Conservation (phyloP, 2,113 vertebrate species). For the Suricata suricatta region DNA sequence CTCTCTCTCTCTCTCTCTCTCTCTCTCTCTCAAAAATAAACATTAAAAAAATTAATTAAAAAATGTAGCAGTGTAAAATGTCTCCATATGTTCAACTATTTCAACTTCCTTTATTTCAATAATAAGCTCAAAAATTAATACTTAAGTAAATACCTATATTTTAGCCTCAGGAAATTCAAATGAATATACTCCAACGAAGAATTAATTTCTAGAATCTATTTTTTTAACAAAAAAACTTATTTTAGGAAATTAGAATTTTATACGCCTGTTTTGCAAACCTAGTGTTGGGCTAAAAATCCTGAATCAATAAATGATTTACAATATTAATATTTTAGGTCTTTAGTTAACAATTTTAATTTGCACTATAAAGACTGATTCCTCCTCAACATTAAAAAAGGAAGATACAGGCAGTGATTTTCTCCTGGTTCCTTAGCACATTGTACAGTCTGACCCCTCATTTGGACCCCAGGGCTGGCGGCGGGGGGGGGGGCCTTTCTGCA, state of each 20-base stretch:
- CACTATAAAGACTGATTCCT: neutral
- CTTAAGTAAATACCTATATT: neutral
- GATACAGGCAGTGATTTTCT: neutral
- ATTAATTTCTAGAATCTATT: neutral
- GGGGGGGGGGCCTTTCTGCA: too few relatives aligned
- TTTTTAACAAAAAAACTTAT: neutral
- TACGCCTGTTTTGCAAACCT: neutral
- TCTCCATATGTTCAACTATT: neutral
- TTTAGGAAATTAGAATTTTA: neutral
- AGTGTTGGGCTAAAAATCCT: neutral
- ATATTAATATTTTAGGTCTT: neutral
- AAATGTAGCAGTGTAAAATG: neutral
- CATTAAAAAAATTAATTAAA: too few relatives aligned
- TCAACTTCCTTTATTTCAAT: neutral
- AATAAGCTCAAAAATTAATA: neutral
- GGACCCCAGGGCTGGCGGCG: neutral
- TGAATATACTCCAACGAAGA: neutral
- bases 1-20: too few relatives aligned
- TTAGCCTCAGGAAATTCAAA: neutral
- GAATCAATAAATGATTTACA: neutral
- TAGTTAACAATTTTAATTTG: slow-evolving; percentile 6
- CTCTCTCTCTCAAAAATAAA: too few relatives aligned
- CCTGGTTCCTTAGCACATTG: neutral
- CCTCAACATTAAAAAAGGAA: neutral
- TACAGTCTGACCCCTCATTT: neutral